phyloP scores from a whole-genome alignment of 2,113 vertebrate genomes.

The Carassius gibelio region DNA sequence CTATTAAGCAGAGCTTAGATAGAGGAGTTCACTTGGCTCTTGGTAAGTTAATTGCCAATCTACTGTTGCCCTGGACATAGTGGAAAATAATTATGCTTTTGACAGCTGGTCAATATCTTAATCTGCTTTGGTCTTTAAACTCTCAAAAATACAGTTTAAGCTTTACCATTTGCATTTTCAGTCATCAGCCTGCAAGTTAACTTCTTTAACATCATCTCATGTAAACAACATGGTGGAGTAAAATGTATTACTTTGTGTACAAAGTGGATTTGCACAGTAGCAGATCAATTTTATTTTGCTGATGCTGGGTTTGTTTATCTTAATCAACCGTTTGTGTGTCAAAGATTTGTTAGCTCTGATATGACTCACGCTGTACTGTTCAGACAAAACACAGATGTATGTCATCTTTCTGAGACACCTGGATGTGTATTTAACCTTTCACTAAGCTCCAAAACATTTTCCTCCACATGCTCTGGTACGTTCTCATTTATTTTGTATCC shows the following conservation, averaged over 20 bases:
- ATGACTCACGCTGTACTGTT: slow-evolving; percentile 5
- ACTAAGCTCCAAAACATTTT: slow-evolving; percentile 17
- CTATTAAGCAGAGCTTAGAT: slow-evolving; percentile 61
- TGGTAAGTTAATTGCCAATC: slow-evolving; percentile 67
- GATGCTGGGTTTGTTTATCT: slow-evolving; percentile 5
- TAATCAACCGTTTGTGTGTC: slow-evolving; percentile 2
- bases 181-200: neutral
- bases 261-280: slow-evolving; percentile 1
- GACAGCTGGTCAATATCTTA: neutral
- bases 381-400: neutral
- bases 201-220: neutral
- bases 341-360: neutral
- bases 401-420: neutral
- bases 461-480: neutral
- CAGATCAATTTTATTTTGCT: neutral
- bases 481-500: slow-evolving; percentile 1
- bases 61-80: neutral
- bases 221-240: neutral
- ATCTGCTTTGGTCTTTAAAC: neutral
- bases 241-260: neutral
- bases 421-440: neutral
- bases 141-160: neutral
- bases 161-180: neutral
- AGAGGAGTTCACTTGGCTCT: slow-evolving; percentile 51
- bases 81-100: neutral